A percentile compares a stretch with the other conserved stretches of the same genome.
These are phyloP conservation scores for Alentia gelatinosa DNA, from an alignment of 2,888 invertebrate species.

Conservation along the genomic window DNA sequence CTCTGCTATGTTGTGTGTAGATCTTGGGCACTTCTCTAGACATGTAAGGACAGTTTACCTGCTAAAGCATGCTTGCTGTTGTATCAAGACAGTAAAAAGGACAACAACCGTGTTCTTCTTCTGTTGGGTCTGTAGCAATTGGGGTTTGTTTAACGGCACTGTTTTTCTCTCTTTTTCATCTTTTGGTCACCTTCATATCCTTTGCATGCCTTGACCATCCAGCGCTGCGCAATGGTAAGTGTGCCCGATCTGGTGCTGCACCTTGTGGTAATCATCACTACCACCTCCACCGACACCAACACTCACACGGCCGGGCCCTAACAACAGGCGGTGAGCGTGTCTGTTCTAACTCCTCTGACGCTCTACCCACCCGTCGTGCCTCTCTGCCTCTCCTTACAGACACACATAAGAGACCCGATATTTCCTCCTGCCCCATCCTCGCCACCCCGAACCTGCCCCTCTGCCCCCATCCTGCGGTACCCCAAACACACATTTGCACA, in stretches of 20 bases:
- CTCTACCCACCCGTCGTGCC: neutral
- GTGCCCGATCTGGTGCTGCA: constrained; percentile 16
- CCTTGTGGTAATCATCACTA: neutral
- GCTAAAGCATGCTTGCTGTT: constrained; percentile 31
- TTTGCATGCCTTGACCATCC: constrained; percentile 55
- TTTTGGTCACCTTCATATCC: constrained; percentile 50
- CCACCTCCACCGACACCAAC: neutral
- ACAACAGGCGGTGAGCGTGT: neutral
- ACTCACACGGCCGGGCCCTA: neutral
- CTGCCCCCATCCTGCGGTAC: no score
- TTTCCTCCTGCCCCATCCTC: neutral
- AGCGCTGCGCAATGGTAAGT: constrained; percentile 55
- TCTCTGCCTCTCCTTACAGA: neutral
- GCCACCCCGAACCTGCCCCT: neutral
- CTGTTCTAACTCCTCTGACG: neutral
- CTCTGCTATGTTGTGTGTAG: neutral
- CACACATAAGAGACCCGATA: no score
- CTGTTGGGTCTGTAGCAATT: neutral
- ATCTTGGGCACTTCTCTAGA: neutral
- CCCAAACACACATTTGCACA: constrained; percentile 27
- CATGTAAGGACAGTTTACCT: neutral
- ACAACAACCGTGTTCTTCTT: neutral
- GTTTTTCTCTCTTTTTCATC: constrained; percentile 30
- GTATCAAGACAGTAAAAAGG: neutral
- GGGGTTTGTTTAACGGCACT: constrained; percentile 47